Percentiles rank a stretch among this genome's conserved stretches.
phyloP scores from a whole-genome alignment of 1,140 invertebrate genomes.

The Delia radicum region DNA sequence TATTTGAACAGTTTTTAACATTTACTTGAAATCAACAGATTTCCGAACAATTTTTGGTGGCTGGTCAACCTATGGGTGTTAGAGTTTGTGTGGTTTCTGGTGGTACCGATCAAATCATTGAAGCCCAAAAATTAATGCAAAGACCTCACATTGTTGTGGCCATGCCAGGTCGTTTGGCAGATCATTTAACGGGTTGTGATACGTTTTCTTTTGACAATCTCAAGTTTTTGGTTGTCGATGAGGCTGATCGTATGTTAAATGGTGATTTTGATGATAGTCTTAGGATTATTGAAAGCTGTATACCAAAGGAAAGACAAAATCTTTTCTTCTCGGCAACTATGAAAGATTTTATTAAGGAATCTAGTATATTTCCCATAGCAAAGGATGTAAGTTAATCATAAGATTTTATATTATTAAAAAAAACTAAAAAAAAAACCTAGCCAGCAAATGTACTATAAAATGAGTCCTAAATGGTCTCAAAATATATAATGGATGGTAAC shows the following conservation, averaged over 20 bases:
- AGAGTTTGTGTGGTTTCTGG: constrained; percentile 83
- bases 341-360: constrained; percentile 70
- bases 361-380: constrained; percentile 51
- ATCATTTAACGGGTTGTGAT: constrained; percentile 82
- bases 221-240: constrained; percentile 85
- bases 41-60: constrained; percentile 86
- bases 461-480: too few relatives aligned
- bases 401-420: too few relatives aligned
- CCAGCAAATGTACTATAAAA: too few relatives aligned
- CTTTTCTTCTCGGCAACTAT: constrained; percentile 96
- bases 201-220: constrained; percentile 80
- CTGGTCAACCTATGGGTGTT: constrained; percentile 84
- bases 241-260: constrained; percentile 84
- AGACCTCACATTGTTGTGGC: constrained; percentile 92
- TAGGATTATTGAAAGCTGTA: constrained; percentile 75
- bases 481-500: too few relatives aligned
- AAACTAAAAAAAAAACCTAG: too few relatives aligned
- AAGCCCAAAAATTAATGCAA: constrained; percentile 82
- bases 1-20: background rate
- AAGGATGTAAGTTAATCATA: constrained; percentile 47
- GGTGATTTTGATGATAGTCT: constrained; percentile 81
- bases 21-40: constrained; percentile 62
- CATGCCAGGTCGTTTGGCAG: constrained; percentile 86
- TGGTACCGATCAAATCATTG: constrained; percentile 89
- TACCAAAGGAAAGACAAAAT: constrained; percentile 81